A percentile compares a stretch with the other conserved stretches of the same genome.
Conservation (phyloP, 2,797 vertebrate genomes). For the Ctenosaura bakeri region DNA sequence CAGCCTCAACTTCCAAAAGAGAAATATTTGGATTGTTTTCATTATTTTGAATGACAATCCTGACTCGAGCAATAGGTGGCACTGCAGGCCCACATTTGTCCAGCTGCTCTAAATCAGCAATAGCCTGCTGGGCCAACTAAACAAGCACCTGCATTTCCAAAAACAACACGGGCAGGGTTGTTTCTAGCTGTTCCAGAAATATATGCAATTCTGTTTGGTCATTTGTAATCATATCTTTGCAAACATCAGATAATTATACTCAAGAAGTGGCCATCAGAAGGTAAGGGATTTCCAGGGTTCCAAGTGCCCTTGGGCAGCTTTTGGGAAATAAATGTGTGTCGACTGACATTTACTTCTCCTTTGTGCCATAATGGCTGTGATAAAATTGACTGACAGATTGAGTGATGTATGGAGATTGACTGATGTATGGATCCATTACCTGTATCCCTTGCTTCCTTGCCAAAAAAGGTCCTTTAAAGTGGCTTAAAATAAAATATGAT, state of each 20-base stretch:
- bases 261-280: slow-evolving; percentile 71
- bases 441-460: neutral
- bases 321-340: slow-evolving; percentile 60
- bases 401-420: neutral
- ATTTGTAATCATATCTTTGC: slow-evolving; percentile 80
- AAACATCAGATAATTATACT: slow-evolving; percentile 68
- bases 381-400: neutral
- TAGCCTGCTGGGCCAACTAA: slow-evolving; percentile 61
- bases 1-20: neutral
- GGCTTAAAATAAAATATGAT: neutral
- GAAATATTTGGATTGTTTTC: neutral
- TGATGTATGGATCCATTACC: neutral
- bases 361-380: neutral
- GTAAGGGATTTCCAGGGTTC: slow-evolving; percentile 74
- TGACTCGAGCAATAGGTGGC: slow-evolving; percentile 79
- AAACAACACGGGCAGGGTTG: slow-evolving; percentile 76
- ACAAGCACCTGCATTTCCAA: slow-evolving; percentile 73
- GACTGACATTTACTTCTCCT: neutral
- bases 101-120: slow-evolving; percentile 53
- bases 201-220: slow-evolving; percentile 77
- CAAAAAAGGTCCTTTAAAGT: neutral
- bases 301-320: slow-evolving; percentile 58
- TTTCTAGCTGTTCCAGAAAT: slow-evolving; percentile 81
- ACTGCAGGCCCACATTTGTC: slow-evolving; percentile 76
- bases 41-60: neutral